Evolutionary conservation across 2,888 invertebrate genomes (phyloP), one percentile per base, ranked within the genome.

Genomic region (Caenorhabditis plicata): DNA sequence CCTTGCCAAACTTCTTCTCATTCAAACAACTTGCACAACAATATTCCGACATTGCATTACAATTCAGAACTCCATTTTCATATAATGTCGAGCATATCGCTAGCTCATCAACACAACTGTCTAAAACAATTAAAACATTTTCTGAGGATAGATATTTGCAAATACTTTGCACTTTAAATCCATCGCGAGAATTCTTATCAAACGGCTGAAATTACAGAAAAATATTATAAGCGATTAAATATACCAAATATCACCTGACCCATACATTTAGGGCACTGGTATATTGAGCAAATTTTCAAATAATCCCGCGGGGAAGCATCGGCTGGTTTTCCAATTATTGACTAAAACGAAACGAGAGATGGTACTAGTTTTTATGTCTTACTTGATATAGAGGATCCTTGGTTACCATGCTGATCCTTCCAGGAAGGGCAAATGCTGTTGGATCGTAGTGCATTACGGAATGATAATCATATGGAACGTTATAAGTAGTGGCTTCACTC

Each of bases 281-380:
- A 77, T 19, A 75, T 62, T 4, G 66, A 56, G 56, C 77, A 77
- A 29, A 77, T 61, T 52, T 77, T 77, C 5, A 50, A 53, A 51
- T 76, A 77, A 51, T 77, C 77, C 35, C 66, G 64, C 25, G 57
- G 45, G 8, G 72, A 68, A 7, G 77, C 75, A 46, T 72, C 73
- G n/a, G 31, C 50, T 5, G 60, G 66, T 26, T 63, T 54, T 7
- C 77, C 77, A 44, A 77, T 77, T 13, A 73, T 49, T 46, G 74
- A 64, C 73, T 77, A 39, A 20, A 67, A 35, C 13, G n/a, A 20
- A 11, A 23, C n/a, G 23, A 23, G 22, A 38, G 19, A 29, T 19
- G 25, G 1, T 22, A 31, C n/a, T n/a, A 22, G 29, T 29, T 15
- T 26, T 11, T 8, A 25, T 26, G 8, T 8, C 32, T 8, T 25